These are phyloP conservation scores for Psittacula echo DNA, from an alignment of 2,797 vertebrate species.

Conservation along the genomic window DNA sequence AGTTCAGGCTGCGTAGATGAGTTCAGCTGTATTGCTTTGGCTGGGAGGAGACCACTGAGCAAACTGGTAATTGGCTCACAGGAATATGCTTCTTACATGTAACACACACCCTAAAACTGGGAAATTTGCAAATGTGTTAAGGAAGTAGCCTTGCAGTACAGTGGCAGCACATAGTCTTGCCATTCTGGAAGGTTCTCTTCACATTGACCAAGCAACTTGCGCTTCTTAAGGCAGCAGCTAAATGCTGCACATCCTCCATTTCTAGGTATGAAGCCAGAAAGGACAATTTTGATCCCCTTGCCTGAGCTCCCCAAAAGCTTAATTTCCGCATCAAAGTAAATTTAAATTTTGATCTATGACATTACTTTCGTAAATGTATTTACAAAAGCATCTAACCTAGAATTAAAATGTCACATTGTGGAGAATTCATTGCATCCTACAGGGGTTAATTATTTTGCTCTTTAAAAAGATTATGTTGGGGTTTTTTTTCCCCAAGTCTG, in stretches of 20 bases:
- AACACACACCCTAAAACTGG: neutral
- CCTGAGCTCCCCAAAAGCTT: neutral
- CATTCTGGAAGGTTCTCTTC: neutral
- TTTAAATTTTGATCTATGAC: neutral
- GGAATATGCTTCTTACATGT: neutral
- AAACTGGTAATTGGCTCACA: neutral
- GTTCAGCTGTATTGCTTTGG: slow-evolving; percentile 33
- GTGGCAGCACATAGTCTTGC: neutral
- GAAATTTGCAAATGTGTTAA: neutral
- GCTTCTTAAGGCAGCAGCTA: neutral
- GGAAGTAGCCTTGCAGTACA: neutral
- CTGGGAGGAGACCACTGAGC: slow-evolving; percentile 9
- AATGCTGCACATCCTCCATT: neutral
- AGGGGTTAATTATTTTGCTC: slow-evolving; percentile 11
- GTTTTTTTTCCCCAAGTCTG: neutral
- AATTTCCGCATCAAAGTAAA: neutral
- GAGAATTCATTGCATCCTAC: neutral
- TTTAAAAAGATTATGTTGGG: neutral
- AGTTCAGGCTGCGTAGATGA: slow-evolving; percentile 49
- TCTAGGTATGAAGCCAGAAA: neutral
- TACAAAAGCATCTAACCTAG: neutral
- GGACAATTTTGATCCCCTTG: neutral
- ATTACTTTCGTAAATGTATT: neutral
- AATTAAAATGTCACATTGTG: neutral
- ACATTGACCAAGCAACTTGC: neutral